Conservation (phyloP, 2,113 vertebrate genomes). For the Chlorodrepanis virens region DNA sequence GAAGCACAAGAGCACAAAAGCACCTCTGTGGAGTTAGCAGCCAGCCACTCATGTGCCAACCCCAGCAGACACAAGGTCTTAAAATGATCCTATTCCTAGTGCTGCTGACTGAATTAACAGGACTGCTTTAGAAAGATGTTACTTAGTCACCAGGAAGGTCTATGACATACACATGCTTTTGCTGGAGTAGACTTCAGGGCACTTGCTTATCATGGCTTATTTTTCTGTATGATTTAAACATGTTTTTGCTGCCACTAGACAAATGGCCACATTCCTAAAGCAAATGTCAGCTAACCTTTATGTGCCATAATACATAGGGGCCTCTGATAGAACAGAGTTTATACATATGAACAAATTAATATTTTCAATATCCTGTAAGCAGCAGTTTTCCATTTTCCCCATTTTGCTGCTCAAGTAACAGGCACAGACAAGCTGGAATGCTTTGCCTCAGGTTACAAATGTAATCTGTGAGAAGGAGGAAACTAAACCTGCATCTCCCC, state of each 20-base stretch:
- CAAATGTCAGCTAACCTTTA: slow-evolving; percentile 13
- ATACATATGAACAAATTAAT: background rate
- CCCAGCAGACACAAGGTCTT: slow-evolving; percentile 29
- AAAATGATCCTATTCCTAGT: slow-evolving; percentile 36
- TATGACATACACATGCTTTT: background rate
- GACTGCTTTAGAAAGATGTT: background rate
- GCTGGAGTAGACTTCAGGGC: slow-evolving; percentile 2
- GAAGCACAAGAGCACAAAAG: slow-evolving; percentile 65
- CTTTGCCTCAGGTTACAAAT: slow-evolving; percentile 54
- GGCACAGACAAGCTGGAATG: slow-evolving; percentile 12
- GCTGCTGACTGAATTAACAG: slow-evolving; percentile 34
- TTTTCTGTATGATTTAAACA: slow-evolving; percentile 20
- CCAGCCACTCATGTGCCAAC: slow-evolving; percentile 31
- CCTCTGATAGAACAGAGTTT: background rate
- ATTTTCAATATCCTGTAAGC: background rate
- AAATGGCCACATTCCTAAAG: background rate
- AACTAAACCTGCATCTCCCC: background rate
- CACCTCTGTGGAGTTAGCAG: slow-evolving; percentile 61
- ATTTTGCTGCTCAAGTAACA: slow-evolving; percentile 28
- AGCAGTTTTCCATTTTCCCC: background rate
- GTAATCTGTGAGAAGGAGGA: slow-evolving; percentile 29
- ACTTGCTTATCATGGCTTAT: slow-evolving; percentile 15
- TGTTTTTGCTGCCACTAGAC: background rate
- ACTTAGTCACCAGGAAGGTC: background rate
- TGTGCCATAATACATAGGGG: background rate